Base-by-base conservation (phyloP, 2,797 vertebrate genomes). In the Furcifer pardalis region DNA sequence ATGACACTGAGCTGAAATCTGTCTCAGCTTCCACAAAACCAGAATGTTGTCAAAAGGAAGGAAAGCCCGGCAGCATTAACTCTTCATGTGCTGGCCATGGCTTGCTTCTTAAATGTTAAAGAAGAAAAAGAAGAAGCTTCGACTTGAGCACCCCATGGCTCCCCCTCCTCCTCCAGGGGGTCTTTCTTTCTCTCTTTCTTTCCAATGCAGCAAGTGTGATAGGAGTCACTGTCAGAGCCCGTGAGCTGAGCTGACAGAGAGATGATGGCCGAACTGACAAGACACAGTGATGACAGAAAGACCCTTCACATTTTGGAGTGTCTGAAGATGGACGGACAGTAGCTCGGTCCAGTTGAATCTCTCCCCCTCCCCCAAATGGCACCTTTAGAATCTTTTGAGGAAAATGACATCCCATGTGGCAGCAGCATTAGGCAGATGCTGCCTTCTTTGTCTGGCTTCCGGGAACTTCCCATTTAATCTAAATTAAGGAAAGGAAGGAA, bases 281-380 rank as follows among this genome's bases (percentile, higher is more conserved):
- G 17, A 69, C 42, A 25, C 13, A 30, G 46, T 73, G 72, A 44
- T 71, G 62, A 75, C 2, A 3, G 42, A 71, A 75, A 19, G 19
- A 2, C 1, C 0, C 77, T 81, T 83, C 23, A 40, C 79, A 25
- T 59, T 23, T 0, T 3, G 46, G 1, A 66, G 1, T 7, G 17
- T 89, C 89, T 30, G 65, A 81, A 71, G 37, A 42, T 9, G 42
- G 37, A 42, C 23, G 42, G 37, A 5, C 21, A 1, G 35, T 40
- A 15, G 35, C 68, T 32, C 25, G 27, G 17, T 60, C 35, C 6
- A 0, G 3, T 74, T 5, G 6, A 17, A 77, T 72, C 42, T 5
- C 62, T 56, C 44, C 0, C 0, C 21, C 83, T 84, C n/a, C n/a
- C n/a, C n/a, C n/a, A 60, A 42, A 0, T 42, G 9, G 30, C 68